phyloP scores from a whole-genome alignment of 2,888 invertebrate genomes.

The Gastracanthus pulcherrimus region DNA sequence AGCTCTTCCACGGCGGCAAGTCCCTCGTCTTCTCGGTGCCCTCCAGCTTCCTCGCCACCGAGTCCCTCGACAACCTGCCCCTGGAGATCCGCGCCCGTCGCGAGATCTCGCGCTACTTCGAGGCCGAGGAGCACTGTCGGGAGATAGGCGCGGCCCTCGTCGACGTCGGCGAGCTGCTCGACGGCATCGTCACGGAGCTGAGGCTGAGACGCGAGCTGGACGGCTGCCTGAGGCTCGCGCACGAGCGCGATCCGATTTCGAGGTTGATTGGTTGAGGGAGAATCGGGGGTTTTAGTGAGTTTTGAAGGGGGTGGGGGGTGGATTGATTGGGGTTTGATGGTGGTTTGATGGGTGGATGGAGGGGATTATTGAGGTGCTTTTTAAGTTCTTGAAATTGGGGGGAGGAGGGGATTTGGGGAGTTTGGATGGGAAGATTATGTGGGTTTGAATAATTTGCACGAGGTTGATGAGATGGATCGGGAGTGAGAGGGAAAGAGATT shows the following conservation, averaged over 20 bases:
- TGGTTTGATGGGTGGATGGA: background rate
- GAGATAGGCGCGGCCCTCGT: conserved; percentile 64
- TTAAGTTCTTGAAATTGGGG: too few relatives aligned
- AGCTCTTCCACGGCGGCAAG: conserved; percentile 70
- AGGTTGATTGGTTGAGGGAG: conserved; percentile 60
- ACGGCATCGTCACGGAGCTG: conserved; percentile 69
- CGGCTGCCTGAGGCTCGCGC: conserved; percentile 61
- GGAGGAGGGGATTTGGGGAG: too few relatives aligned
- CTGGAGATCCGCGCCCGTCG: conserved; percentile 24
- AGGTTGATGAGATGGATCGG: too few relatives aligned
- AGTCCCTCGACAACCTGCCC: background rate
- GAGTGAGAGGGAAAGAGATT: too few relatives aligned
- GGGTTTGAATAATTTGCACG: too few relatives aligned
- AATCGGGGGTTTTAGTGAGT: background rate
- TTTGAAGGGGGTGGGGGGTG: background rate
- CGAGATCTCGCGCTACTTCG: conserved; percentile 66
- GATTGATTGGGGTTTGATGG: background rate
- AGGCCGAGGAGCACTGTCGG: conserved; percentile 62
- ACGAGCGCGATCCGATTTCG: conserved; percentile 68
- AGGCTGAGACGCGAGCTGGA: conserved; percentile 64
- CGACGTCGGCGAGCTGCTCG: conserved; percentile 66
- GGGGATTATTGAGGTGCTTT: too few relatives aligned
- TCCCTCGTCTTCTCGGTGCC: conserved; percentile 70
- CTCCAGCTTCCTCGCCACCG: conserved; percentile 53
- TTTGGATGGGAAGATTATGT: too few relatives aligned